Evolutionary conservation across 2,888 invertebrate genomes (phyloP), one percentile per base, ranked within the genome.

Genomic region (Lochmaea capreae): DNA sequence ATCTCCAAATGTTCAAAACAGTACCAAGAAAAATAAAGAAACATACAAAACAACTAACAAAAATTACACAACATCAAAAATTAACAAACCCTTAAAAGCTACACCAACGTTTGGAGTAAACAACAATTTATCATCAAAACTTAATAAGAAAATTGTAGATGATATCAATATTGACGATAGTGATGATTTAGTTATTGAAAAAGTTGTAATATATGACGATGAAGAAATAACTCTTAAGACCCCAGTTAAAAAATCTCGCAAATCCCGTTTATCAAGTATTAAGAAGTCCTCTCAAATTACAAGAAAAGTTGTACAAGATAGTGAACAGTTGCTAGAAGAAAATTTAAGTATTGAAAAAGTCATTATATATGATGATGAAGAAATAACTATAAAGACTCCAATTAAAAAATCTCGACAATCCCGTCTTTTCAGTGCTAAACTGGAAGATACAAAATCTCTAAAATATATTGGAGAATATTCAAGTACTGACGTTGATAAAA

Each of bases 341-440:
- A 33, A 33, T 33, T 33, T 33, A 8, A 8, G 8, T 33, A 33
- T 33, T 1, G 33, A 33, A 58, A 58, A 57, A 14, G 67, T 58
- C 11, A 43, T 65, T 57, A 65, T 54, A n/a, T 63, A 71, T 52
- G 58, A 68, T n/a, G 69, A 69, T 63, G 62, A 43, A 12, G 69
- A 69, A 63, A 33, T 62, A 12, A 63, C 63, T 6, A 4, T 69
- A n/a, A 69, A 62, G 11, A 69, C 69, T 52, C 69, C 69, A 14
- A 39, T 69, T 39, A 69, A 63, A 42, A 69, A 69, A 22, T 9
- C 8, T 1, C 67, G 58, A 12, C n/a, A 16, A 12, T 33, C 69
- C 2, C 12, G 16, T 14, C 11, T 18, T 61, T 39, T 46, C 9
- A 67, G 67, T 46, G 46, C 39, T 67, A 67, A 58, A 67, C n/a